phyloP scores from a whole-genome alignment of 1,140 invertebrate genomes.

The Protaetia brevitarsis region DNA sequence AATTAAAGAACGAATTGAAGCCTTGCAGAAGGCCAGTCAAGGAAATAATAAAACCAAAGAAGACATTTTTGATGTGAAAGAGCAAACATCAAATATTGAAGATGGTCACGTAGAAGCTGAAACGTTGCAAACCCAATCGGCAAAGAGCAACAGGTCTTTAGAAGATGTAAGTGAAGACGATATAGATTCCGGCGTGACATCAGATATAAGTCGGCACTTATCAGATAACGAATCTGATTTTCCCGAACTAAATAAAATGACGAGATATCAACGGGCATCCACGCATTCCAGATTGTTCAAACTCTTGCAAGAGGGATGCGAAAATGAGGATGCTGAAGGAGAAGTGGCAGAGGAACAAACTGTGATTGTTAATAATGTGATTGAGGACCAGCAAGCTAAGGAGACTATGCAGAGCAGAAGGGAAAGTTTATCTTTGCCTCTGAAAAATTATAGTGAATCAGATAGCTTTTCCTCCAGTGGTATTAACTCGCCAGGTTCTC shows the following conservation, averaged over 20 bases:
- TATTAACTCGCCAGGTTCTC: conserved; percentile 54
- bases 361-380: conserved; percentile 22
- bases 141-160: conserved; percentile 32
- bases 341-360: conserved; percentile 41
- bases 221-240: conserved; percentile 65
- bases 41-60: conserved; percentile 27
- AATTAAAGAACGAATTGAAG: conserved; percentile 43
- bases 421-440: conserved; percentile 47
- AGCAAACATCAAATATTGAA: conserved; percentile 20
- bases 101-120: background rate
- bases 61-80: conserved; percentile 44
- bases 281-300: conserved; percentile 70
- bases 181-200: conserved; percentile 69
- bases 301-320: conserved; percentile 60
- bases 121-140: conserved; percentile 34
- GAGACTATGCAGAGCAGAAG: conserved; percentile 37
- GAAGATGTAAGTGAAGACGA: conserved; percentile 53
- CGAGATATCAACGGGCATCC: conserved; percentile 63
- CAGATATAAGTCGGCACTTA: conserved; percentile 65
- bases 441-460: conserved; percentile 36
- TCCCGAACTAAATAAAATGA: conserved; percentile 55
- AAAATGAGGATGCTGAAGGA: conserved; percentile 46
- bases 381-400: conserved; percentile 33
- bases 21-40: conserved; percentile 37
- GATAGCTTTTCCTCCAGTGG: conserved; percentile 50